Conservation (phyloP, 2,113 vertebrate genomes). For the Triplophysa tibetana region DNA sequence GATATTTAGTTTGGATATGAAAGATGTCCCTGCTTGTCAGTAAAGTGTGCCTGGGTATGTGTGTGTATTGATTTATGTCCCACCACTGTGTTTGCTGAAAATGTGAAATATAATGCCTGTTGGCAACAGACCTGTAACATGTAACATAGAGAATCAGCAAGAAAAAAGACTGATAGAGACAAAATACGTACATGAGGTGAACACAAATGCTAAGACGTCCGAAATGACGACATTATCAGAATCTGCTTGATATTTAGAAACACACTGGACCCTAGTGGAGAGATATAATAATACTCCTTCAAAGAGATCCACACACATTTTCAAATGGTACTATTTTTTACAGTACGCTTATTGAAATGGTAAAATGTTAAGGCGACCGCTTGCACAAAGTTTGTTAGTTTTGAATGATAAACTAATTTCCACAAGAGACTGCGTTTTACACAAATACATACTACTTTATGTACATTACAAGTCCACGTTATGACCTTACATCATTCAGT, state of each 20-base stretch:
- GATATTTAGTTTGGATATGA: no score
- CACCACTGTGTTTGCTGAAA: slow-evolving; percentile 10
- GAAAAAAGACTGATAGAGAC: neutral
- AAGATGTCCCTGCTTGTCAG: neutral
- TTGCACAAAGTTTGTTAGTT: neutral
- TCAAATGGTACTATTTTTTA: neutral
- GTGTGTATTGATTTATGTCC: neutral
- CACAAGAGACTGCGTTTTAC: neutral
- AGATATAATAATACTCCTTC: slow-evolving; percentile 2
- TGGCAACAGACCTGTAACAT: slow-evolving; percentile 8
- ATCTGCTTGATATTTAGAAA: neutral
- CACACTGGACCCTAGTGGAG: slow-evolving; percentile 27
- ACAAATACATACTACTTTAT: neutral
- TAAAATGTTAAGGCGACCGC: neutral
- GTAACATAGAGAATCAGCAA: neutral
- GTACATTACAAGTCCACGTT: neutral
- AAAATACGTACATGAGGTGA: neutral
- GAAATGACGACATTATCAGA: neutral
- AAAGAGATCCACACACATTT: neutral
- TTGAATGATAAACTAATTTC: neutral
- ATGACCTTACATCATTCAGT: no score
- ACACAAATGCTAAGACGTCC: neutral
- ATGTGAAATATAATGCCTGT: neutral
- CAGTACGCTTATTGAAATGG: neutral
- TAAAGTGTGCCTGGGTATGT: neutral